Conservation (phyloP, 2,888 invertebrate genomes). For the Ectemnius cavifrons region DNA sequence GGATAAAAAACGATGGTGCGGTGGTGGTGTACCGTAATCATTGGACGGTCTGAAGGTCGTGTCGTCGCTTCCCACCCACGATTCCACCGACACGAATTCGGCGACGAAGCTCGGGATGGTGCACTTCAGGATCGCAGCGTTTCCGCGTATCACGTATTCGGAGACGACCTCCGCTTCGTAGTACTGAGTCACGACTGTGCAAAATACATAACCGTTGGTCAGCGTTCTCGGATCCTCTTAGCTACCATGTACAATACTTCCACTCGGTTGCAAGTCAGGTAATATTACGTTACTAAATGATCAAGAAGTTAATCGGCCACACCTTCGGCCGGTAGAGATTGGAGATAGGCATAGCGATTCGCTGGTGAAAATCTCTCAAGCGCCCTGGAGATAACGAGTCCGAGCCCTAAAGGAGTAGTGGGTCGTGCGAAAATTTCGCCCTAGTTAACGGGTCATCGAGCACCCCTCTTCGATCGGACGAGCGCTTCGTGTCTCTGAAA, state of each 20-base stretch:
- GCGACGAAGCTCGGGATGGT: constrained; percentile 94
- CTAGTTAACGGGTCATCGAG: constrained; percentile 6
- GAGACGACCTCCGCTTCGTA: constrained; percentile 94
- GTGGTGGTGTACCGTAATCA: constrained; percentile 84
- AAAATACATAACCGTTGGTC: too few relatives aligned
- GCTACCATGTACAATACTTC: too few relatives aligned
- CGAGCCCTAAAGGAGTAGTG: constrained; percentile 14
- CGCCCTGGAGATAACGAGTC: background rate
- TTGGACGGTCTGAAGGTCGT: constrained; percentile 85
- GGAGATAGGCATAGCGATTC: constrained; percentile 7
- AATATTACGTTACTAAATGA: too few relatives aligned
- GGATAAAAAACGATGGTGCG: constrained; percentile 6
- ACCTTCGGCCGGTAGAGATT: background rate
- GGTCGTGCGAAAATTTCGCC: constrained; percentile 6
- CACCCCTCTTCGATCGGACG: constrained; percentile 19
- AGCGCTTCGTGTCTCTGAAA: background rate
- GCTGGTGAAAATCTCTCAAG: background rate
- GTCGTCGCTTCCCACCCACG: constrained; percentile 85
- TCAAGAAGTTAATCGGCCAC: too few relatives aligned
- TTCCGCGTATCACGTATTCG: constrained; percentile 93
- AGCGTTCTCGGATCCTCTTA: too few relatives aligned
- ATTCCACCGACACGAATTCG: constrained; percentile 93
- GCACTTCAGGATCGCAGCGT: constrained; percentile 92
- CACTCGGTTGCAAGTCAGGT: too few relatives aligned
- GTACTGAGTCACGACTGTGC: constrained; percentile 90